Conservation (phyloP, 2,888 invertebrate genomes). For the Drosophila neonasuta region DNA sequence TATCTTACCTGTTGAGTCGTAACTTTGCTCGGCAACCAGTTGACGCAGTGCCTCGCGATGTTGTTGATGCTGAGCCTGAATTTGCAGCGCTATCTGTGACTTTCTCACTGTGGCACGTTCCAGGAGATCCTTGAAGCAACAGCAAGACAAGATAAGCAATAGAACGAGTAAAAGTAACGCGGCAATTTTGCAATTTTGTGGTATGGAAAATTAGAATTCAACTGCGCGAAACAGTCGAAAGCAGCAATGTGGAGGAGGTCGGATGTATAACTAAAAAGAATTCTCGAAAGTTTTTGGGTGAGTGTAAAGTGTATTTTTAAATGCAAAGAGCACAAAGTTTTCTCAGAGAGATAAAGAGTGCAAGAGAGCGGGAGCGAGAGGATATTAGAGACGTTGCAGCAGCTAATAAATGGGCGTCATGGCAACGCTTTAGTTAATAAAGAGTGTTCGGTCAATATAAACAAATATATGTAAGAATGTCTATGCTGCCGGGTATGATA, state of each 20-base stretch:
- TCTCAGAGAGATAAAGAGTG: constrained; percentile 27
- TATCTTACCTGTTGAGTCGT: constrained; percentile 58
- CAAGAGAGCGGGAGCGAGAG: constrained; percentile 17
- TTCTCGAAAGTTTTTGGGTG: constrained; percentile 47
- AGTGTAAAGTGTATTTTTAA: constrained; percentile 67
- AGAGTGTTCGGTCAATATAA: constrained; percentile 30
- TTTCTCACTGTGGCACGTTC: constrained; percentile 52
- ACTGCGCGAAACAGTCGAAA: constrained; percentile 13
- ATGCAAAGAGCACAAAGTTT: constrained; percentile 22
- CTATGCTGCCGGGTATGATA: not conserved
- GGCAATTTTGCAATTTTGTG: constrained; percentile 51
- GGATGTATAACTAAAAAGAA: constrained; percentile 62
- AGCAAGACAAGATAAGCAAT: constrained; percentile 55
- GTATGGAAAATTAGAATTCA: not conserved
- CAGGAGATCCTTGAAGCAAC: constrained; percentile 77
- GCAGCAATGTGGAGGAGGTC: constrained; percentile 45
- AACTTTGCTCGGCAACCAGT: constrained; percentile 60
- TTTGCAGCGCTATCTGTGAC: constrained; percentile 21
- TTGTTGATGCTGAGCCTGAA: constrained; percentile 45
- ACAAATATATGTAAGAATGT: constrained; percentile 20
- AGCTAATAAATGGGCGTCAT: constrained; percentile 33
- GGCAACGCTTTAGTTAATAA: constrained; percentile 34
- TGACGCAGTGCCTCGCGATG: constrained; percentile 59
- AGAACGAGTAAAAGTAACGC: constrained; percentile 47
- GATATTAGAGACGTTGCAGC: constrained; percentile 19